Evolutionary conservation across 53 echinoderm and acorn worm genomes (phyloP).

Genomic region (Zoroaster sp.): DNA sequence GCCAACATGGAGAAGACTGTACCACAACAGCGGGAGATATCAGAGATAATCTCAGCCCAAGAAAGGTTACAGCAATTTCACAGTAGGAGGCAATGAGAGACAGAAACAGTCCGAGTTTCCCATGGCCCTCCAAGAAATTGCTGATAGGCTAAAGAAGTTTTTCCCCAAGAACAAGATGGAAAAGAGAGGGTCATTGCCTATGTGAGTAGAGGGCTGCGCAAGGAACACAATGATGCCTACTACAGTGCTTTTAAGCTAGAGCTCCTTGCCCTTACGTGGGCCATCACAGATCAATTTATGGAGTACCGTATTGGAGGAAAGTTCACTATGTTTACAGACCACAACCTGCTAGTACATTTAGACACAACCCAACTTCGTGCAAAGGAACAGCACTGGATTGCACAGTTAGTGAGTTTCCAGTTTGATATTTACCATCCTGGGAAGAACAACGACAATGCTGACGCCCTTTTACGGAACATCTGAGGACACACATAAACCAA

Average conservation of each 20-base stretch:
- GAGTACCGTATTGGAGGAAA: conserved; percentile 1
- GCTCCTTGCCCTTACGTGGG: neutral
- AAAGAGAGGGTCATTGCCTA: conserved; percentile 13
- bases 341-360: conserved; percentile 9
- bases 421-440: neutral
- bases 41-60: too few relatives aligned
- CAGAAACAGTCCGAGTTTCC: too few relatives aligned
- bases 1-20: too few relatives aligned
- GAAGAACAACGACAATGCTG: conserved; percentile 12
- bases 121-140: too few relatives aligned
- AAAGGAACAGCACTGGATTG: conserved; percentile 1
- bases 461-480: conserved; percentile 1
- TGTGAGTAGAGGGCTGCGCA: conserved; percentile 9
- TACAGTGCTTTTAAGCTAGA: conserved; percentile 24
- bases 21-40: too few relatives aligned
- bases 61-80: too few relatives aligned
- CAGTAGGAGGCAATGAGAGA: too few relatives aligned
- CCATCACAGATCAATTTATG: neutral
- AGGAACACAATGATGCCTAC: conserved; percentile 21
- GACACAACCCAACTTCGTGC: neutral
- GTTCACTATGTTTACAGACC: conserved; percentile 22
- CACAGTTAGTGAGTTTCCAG: conserved; percentile 5
- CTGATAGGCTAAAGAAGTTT: too few relatives aligned
- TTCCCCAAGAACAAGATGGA: conserved; percentile 11
- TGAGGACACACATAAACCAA: neutral